Evolutionary conservation across 2,113 vertebrate species (phyloP).

Genomic region (Sylvietta virens): DNA sequence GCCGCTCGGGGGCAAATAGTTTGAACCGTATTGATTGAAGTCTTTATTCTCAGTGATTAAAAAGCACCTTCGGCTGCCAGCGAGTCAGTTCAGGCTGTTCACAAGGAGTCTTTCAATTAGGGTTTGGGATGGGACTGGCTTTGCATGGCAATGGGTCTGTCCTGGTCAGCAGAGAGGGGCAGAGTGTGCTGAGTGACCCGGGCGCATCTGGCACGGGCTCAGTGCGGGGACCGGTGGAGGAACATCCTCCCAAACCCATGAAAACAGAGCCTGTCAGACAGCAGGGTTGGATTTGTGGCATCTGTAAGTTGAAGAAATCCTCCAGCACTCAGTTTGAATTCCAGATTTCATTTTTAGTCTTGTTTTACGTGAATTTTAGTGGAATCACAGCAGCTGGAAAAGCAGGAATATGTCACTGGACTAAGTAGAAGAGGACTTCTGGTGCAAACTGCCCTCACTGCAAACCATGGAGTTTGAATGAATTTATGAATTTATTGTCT

Average conservation of each 20-base stretch:
- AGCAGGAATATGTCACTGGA: neutral
- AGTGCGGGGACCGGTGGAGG: rapidly evolving
- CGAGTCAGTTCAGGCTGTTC: neutral
- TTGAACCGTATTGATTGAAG: conserved; percentile 52
- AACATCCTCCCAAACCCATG: neutral
- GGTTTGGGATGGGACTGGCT: neutral
- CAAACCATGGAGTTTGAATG: neutral
- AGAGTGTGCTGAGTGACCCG: neutral
- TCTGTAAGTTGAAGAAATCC: neutral
- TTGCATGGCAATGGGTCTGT: neutral
- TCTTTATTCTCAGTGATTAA: conserved; percentile 52
- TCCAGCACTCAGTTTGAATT: neutral
- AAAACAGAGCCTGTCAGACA: neutral
- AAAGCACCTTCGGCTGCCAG: conserved; percentile 15
- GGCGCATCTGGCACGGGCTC: neutral
- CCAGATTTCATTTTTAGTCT: neutral
- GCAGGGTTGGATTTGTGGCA: rapidly evolving
- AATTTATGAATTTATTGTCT: neutral
- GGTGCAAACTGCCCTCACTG: neutral
- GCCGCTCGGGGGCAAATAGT: conserved; percentile 14
- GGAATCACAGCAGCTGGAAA: neutral
- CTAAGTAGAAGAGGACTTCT: neutral
- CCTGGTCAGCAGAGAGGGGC: neutral
- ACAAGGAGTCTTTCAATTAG: conserved; percentile 45
- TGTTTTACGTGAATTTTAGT: rapidly evolving